phyloP scores from a whole-genome alignment of 2,113 vertebrate species.

The Dinomys branickii region DNA sequence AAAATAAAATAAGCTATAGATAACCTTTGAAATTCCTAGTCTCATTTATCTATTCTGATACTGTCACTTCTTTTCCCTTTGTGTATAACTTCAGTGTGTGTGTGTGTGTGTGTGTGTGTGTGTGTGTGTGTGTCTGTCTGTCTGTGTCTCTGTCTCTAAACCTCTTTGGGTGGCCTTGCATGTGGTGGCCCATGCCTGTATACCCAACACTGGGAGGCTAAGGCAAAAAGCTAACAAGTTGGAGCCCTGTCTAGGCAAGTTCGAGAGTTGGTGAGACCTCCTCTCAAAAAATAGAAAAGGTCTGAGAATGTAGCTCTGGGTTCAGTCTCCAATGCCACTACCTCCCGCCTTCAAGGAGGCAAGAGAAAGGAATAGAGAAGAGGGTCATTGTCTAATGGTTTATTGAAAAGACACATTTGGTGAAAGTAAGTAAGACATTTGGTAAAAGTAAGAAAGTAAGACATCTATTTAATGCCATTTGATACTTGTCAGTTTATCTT shows the following conservation, averaged over 20 bases:
- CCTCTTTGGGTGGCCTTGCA: not conserved
- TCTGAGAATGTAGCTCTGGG: not conserved
- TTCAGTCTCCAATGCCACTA: not conserved
- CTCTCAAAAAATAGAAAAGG: not conserved
- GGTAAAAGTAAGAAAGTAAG: no score
- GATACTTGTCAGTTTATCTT: not conserved
- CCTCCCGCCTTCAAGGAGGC: not conserved
- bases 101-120: no score
- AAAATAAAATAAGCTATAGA: not conserved
- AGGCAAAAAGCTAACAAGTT: not conserved
- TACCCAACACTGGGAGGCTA: not conserved
- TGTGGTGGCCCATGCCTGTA: not conserved
- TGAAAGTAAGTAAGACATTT: not conserved
- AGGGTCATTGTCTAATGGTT: not conserved
- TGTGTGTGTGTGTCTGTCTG: not conserved
- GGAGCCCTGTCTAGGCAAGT: not conserved
- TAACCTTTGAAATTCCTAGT: not conserved
- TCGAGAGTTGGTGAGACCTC: not conserved
- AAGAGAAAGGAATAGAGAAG: not conserved
- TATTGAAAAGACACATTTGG: not conserved
- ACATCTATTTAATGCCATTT: slow-evolving; percentile 17
- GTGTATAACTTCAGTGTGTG: not conserved
- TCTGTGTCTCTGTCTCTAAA: not conserved
- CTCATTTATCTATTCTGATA: not conserved
- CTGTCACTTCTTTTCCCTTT: not conserved